Evolutionary conservation across 1,140 invertebrate genomes (phyloP).

Genomic region (Latrodectus geometricus): DNA sequence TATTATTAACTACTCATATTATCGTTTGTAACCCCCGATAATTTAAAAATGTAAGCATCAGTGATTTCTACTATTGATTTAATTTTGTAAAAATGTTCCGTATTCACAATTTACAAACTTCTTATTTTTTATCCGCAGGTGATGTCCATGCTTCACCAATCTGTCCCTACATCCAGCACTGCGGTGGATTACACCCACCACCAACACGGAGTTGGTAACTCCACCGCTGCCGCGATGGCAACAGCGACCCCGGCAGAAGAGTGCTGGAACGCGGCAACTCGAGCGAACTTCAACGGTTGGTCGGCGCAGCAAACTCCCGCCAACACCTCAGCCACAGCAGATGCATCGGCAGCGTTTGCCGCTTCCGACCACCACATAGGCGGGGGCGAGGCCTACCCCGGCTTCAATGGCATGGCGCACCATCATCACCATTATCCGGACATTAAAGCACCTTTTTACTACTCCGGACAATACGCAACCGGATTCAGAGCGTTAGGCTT

Average conservation of each 20-base stretch:
- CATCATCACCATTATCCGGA: slow-evolving; percentile 40
- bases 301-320: background rate
- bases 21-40: too few species aligned
- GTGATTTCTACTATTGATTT: too few species aligned
- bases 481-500: slow-evolving; percentile 27
- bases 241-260: slow-evolving; percentile 11
- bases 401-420: slow-evolving; percentile 47
- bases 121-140: slow-evolving; percentile 10
- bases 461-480: slow-evolving; percentile 50
- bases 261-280: slow-evolving; percentile 25
- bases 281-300: slow-evolving; percentile 51
- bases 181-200: slow-evolving; percentile 41
- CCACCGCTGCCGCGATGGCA: background rate
- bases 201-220: slow-evolving; percentile 6
- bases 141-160: slow-evolving; percentile 47
- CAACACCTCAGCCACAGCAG: background rate
- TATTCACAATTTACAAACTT: background rate
- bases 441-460: slow-evolving; percentile 58
- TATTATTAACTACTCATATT: too few species aligned
- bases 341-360: background rate
- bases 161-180: background rate
- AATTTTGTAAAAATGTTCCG: background rate
- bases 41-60: background rate
- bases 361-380: slow-evolving; percentile 22
- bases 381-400: slow-evolving; percentile 14